Conservation (phyloP, 1,140 invertebrate genomes). For the Drosophila lacteicornis region DNA sequence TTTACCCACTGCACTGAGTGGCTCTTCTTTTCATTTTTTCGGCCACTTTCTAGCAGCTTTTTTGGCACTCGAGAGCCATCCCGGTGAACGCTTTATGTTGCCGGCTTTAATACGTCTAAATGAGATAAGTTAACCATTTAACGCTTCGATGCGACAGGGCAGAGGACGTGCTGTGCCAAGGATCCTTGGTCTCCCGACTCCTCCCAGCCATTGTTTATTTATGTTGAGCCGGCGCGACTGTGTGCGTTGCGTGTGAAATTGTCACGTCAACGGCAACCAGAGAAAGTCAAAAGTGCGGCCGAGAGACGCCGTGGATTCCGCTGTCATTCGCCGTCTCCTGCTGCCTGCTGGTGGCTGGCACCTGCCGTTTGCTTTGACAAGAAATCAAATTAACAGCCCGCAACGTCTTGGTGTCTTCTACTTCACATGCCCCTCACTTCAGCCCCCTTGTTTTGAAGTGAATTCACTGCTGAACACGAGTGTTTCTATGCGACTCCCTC, state of each 20-base stretch:
- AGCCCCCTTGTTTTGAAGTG: slow-evolving; percentile 6
- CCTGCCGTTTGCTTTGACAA: slow-evolving; percentile 68
- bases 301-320: slow-evolving; percentile 48
- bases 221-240: slow-evolving; percentile 50
- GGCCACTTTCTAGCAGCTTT: neutral
- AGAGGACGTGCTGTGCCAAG: slow-evolving; percentile 52
- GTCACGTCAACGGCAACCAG: slow-evolving; percentile 69
- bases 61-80: slow-evolving; percentile 27
- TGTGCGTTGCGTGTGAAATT: slow-evolving; percentile 71
- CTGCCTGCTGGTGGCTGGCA: slow-evolving; percentile 17
- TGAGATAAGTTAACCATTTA: slow-evolving; percentile 54
- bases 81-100: slow-evolving; percentile 23
- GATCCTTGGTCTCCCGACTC: slow-evolving; percentile 13
- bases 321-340: slow-evolving; percentile 37
- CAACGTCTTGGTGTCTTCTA: slow-evolving; percentile 46
- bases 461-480: slow-evolving; percentile 8
- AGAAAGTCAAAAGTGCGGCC: slow-evolving; percentile 74
- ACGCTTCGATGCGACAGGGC: slow-evolving; percentile 59
- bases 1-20: slow-evolving; percentile 11
- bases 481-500: slow-evolving; percentile 25
- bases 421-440: neutral
- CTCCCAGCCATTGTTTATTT: slow-evolving; percentile 65
- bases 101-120: slow-evolving; percentile 37
- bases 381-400: slow-evolving; percentile 76
- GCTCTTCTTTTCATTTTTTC: neutral